phyloP scores from a whole-genome alignment of 2,113 vertebrate genomes.

The Calonectris borealis region DNA sequence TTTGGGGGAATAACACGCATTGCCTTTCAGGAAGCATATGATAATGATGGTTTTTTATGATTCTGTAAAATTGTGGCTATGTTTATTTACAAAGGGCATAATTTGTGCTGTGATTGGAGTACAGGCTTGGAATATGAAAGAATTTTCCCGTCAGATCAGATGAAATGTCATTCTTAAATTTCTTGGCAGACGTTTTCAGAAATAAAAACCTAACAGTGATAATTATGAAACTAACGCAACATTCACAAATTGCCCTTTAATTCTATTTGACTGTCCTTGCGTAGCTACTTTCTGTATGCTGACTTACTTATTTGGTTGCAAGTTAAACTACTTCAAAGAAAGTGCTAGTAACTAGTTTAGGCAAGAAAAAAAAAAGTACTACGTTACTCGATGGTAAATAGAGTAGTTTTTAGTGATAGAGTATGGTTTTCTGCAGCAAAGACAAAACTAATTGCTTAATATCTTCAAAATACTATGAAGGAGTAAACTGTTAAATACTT shows the following conservation, averaged over 20 bases:
- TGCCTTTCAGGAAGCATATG: neutral
- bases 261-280: neutral
- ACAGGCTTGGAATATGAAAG: neutral
- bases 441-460: neutral
- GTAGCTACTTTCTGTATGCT: neutral
- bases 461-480: neutral
- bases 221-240: neutral
- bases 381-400: neutral
- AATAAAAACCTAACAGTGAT: neutral
- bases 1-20: neutral
- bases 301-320: neutral
- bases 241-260: neutral
- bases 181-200: neutral
- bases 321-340: neutral
- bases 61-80: neutral
- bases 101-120: constrained; percentile 1
- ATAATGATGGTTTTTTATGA: neutral
- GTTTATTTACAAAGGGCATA: constrained; percentile 24
- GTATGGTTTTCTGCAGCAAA: neutral
- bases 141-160: neutral
- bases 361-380: neutral
- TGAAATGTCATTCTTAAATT: constrained; percentile 12
- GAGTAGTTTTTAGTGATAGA: neutral
- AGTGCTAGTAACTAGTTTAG: neutral
- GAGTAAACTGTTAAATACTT: neutral